Conservation (phyloP, 2,113 vertebrate species). For the Python bivittatus region DNA sequence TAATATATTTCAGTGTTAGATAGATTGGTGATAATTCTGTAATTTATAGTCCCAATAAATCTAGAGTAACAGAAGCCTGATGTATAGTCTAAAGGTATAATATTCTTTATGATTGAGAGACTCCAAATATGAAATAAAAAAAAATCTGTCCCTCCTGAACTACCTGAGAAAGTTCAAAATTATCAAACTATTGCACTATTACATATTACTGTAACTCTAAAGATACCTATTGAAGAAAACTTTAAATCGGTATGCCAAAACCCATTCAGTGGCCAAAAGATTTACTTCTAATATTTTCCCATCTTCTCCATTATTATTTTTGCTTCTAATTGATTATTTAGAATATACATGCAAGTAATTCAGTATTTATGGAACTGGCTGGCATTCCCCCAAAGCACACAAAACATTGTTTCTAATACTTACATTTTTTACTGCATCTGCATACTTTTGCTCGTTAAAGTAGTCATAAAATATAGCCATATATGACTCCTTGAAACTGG, state of each 20-base stretch:
- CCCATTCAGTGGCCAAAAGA: neutral
- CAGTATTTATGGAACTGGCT: neutral
- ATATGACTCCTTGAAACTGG: slow-evolving; percentile 96
- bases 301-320: neutral
- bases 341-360: neutral
- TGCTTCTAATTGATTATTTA: neutral
- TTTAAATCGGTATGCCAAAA: neutral
- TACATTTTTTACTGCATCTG: slow-evolving; percentile 96
- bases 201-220: neutral
- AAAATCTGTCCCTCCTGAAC: too few species aligned
- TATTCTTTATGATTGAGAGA: neutral
- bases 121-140: neutral
- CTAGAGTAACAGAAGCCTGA: neutral
- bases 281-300: neutral
- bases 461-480: slow-evolving; percentile 97
- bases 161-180: neutral
- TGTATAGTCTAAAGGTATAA: neutral
- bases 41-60: neutral
- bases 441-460: slow-evolving; percentile 99
- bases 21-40: neutral
- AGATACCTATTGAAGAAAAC: neutral
- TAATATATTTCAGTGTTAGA: neutral
- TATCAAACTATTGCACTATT: neutral
- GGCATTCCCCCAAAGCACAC: slow-evolving; percentile 5
- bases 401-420: slow-evolving; percentile 63